These are phyloP conservation scores for Bubo scandiacus DNA, from an alignment of 2,113 vertebrate species.

Conservation along the genomic window DNA sequence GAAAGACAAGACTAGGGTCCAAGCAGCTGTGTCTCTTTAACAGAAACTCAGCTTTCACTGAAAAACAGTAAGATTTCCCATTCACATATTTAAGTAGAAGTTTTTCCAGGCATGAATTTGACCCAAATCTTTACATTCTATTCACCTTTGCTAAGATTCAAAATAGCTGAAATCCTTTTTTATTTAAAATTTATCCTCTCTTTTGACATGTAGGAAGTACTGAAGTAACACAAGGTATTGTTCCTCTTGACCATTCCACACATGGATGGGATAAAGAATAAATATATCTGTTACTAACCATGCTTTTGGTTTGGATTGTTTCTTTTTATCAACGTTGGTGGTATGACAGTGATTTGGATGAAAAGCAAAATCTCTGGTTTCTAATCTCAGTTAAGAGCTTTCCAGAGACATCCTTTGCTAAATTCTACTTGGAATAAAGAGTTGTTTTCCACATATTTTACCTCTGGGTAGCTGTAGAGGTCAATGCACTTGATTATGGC, in stretches of 20 bases:
- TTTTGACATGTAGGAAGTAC: not conserved
- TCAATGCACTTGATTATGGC: slow-evolving; percentile 38
- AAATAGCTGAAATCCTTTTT: not conserved
- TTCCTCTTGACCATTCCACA: not conserved
- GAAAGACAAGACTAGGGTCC: not conserved
- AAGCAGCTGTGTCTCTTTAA: not conserved
- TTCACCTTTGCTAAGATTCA: not conserved
- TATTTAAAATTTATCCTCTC: not conserved
- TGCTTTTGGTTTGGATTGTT: not conserved
- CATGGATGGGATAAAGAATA: not conserved
- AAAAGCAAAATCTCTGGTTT: not conserved
- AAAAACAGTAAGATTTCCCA: not conserved
- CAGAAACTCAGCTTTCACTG: not conserved
- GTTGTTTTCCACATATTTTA: slow-evolving; percentile 23
- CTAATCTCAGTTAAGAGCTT: not conserved
- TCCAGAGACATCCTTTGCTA: not conserved
- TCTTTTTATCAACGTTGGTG: not conserved
- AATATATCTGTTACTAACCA: not conserved
- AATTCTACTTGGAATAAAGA: not conserved
- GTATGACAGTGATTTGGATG: not conserved
- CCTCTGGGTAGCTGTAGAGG: not conserved
- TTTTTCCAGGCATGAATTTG: not conserved
- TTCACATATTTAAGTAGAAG: not conserved
- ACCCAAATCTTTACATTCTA: not conserved
- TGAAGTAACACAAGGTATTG: not conserved